Conservation (phyloP, 2,888 invertebrate genomes). For the Dicyrtoma fusca region DNA sequence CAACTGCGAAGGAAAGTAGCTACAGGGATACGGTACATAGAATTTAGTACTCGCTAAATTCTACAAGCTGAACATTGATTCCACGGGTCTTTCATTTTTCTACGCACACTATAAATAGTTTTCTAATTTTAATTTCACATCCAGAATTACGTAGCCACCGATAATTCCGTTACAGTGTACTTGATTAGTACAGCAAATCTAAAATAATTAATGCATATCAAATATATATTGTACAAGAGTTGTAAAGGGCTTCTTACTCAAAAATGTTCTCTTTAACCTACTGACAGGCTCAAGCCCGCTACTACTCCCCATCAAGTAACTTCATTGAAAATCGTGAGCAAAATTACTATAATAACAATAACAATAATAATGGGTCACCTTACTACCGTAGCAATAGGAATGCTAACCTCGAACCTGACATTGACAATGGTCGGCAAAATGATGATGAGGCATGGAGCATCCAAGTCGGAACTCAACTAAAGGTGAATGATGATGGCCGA, state of each 20-base stretch:
- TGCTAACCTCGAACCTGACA: neutral
- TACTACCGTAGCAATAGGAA: constrained; percentile 19
- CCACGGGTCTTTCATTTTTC: too few relatives aligned
- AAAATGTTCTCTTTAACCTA: too few relatives aligned
- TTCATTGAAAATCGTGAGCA: constrained; percentile 19
- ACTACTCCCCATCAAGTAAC: constrained; percentile 27
- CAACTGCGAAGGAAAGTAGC: neutral
- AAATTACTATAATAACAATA: constrained; percentile 21
- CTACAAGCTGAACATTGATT: too few relatives aligned
- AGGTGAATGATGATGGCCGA: constrained; percentile 55
- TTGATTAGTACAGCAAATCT: too few relatives aligned
- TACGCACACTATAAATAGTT: too few relatives aligned
- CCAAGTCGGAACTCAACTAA: constrained; percentile 53
- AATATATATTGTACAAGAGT: too few relatives aligned
- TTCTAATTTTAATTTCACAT: too few relatives aligned
- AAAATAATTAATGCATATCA: too few relatives aligned
- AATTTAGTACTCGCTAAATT: too few relatives aligned
- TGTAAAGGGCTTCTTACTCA: too few relatives aligned
- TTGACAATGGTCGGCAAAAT: neutral
- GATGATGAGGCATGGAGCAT: constrained; percentile 46
- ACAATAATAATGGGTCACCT: neutral
- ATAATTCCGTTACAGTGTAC: too few relatives aligned
- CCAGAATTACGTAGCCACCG: too few relatives aligned
- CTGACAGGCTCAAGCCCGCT: constrained; percentile 20
- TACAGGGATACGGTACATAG: neutral